Percentiles rank a stretch among this genome's conserved stretches.
These are phyloP conservation scores for Noturus placidus DNA, from an alignment of 2,113 vertebrate genomes.

Conservation along the genomic window DNA sequence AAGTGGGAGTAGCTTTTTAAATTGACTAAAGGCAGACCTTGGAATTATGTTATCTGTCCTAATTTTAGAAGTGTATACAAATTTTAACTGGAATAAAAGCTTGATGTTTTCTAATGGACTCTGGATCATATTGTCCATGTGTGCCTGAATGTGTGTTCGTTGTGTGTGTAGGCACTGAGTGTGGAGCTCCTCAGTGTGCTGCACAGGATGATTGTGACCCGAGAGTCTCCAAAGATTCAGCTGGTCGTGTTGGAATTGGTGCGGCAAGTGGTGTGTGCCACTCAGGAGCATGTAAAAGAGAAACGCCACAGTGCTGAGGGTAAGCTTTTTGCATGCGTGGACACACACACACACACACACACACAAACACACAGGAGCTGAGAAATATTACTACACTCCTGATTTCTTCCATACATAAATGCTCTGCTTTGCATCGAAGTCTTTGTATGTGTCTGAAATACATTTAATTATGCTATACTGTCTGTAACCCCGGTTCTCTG, in stretches of 20 bases:
- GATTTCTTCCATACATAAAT: not conserved
- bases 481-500: too few species aligned
- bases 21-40: not conserved
- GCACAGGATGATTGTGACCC: slow-evolving; percentile 87
- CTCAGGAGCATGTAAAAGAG: slow-evolving; percentile 88
- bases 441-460: too few species aligned
- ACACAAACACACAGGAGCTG: too few species aligned
- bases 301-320: slow-evolving; percentile 92
- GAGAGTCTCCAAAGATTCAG: slow-evolving; percentile 83
- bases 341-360: not conserved
- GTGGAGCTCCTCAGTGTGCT: slow-evolving; percentile 88
- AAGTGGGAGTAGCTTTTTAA: not conserved
- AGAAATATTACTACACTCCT: not conserved
- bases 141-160: slow-evolving; percentile 10
- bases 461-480: not conserved
- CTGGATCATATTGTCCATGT: not conserved
- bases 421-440: not conserved
- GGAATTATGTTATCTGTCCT: not conserved
- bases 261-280: slow-evolving; percentile 79
- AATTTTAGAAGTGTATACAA: not conserved
- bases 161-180: slow-evolving; percentile 76
- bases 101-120: not conserved
- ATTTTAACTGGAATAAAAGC: not conserved
- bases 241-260: slow-evolving; percentile 84
- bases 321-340: slow-evolving; percentile 49